These are phyloP conservation scores for Lepidothrix coronata DNA, from an alignment of 2,113 vertebrate species.

Conservation along the genomic window DNA sequence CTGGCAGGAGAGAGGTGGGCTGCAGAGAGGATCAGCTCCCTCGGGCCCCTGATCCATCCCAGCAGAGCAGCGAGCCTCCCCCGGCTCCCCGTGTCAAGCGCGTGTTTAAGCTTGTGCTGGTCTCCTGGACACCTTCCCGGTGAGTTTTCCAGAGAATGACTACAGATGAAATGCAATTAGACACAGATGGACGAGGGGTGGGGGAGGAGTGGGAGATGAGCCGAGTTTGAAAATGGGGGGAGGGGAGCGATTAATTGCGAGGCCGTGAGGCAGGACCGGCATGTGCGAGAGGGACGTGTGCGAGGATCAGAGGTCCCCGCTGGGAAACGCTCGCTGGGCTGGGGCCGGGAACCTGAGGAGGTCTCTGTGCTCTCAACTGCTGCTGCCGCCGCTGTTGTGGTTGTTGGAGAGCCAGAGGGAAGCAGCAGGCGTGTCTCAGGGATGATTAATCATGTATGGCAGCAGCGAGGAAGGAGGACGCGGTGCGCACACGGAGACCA, in stretches of 20 bases:
- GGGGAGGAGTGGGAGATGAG: slow-evolving; percentile 39
- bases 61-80: neutral
- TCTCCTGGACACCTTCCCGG: slow-evolving; percentile 63
- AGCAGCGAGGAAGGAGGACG: slow-evolving; percentile 40
- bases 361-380: slow-evolving; percentile 42
- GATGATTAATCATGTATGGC: slow-evolving; percentile 70
- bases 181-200: slow-evolving; percentile 48
- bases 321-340: slow-evolving; percentile 19
- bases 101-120: slow-evolving; percentile 52
- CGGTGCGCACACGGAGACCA: neutral
- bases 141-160: slow-evolving; percentile 66
- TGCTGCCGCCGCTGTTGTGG: neutral
- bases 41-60: neutral
- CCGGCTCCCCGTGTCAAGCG: neutral
- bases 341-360: slow-evolving; percentile 38
- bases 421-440: slow-evolving; percentile 61
- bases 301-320: slow-evolving; percentile 8
- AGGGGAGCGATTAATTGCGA: slow-evolving; percentile 41
- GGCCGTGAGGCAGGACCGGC: neutral
- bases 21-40: neutral
- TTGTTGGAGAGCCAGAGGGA: slow-evolving; percentile 56
- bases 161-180: slow-evolving; percentile 66
- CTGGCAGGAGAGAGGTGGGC: neutral
- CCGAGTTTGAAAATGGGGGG: slow-evolving; percentile 32
- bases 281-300: neutral